Base-by-base conservation (phyloP, 1,140 invertebrate genomes). In the Brachionus koreanus region DNA sequence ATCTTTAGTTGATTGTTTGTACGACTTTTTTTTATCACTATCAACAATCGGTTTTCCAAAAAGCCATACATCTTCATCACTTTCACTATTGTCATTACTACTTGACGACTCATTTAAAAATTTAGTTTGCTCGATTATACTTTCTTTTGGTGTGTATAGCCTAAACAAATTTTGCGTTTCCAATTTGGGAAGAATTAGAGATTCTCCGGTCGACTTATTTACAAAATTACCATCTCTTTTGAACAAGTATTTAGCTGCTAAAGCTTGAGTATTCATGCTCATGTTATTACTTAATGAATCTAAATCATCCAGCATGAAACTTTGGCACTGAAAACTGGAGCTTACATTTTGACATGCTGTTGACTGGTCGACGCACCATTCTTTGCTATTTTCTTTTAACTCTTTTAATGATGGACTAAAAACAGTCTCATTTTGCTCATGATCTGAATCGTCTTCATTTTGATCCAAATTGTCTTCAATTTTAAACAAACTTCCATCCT, bases 161-260 rank as follows among this genome's bases (percentile, higher is more conserved):
- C 46, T 69, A 9, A 69, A 69, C n/a, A 69, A 69, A 69, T 69
- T 69, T 16, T 69, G 65, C 37, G 65, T 69, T 35, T 69, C 65
- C 6, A 69, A 39, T 69, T 39, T 37, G 3, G 65, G 65, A 7
- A 69, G 39, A 19, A 37, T 37, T 39, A 69, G 39, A n/a, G 65
- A 69, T n/a, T 69, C 33, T 37, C 33, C 33, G 13, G 33, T 69
- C 16, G 37, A 37, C 3, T 39, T 39, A 39, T 19, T 39, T 10
- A 12, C 25, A 23, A 43, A 46, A 74, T n/a, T 42, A 16, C 16
- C 33, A n/a, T 46, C 39, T 74, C 23, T 74, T 74, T 74, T 74
- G 7, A 23, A n/a, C 3, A 74, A 39, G 43, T 74, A 74, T 29
- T 74, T 74, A 25, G 69, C 69, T 19, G 69, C 69, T 19, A 74